Conservation (phyloP, 2,113 vertebrate species). For the Halcyon senegalensis region DNA sequence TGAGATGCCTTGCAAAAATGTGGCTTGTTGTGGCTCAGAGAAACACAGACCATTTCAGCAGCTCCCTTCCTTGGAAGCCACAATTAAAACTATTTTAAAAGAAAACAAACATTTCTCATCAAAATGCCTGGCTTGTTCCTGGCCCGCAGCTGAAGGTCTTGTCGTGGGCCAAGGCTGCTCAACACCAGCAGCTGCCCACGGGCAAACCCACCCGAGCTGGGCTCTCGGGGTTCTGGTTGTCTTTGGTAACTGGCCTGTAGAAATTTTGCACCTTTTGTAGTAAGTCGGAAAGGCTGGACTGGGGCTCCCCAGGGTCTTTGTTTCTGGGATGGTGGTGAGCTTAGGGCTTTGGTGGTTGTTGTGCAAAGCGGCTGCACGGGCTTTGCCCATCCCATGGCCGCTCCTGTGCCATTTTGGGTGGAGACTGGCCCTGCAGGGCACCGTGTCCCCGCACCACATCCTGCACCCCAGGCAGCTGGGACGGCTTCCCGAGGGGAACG, state of each 20-base stretch:
- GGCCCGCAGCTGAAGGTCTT: background rate
- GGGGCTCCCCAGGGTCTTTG: background rate
- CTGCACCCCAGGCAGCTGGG: fast-evolving
- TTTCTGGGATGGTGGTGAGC: background rate
- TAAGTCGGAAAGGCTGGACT: background rate
- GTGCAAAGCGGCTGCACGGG: fast-evolving
- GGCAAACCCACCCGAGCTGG: background rate
- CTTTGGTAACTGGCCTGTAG: fast-evolving
- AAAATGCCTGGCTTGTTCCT: background rate
- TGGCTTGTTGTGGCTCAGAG: background rate
- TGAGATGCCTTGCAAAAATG: background rate
- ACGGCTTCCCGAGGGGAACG: background rate
- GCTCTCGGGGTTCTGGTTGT: fast-evolving
- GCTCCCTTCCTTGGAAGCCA: background rate
- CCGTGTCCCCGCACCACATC: fast-evolving
- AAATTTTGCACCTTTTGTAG: background rate
- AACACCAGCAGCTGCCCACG: background rate
- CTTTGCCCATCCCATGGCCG: fast-evolving
- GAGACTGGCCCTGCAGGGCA: fast-evolving
- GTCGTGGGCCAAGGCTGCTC: background rate
- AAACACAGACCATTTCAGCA: background rate
- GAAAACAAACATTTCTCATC: slow-evolving; percentile 29
- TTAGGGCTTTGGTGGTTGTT: fast-evolving
- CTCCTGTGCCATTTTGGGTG: fast-evolving
- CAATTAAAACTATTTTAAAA: slow-evolving; percentile 35